These are phyloP conservation scores for Botia kubotai DNA, from an alignment of 2,797 vertebrate genomes.

Conservation along the genomic window DNA sequence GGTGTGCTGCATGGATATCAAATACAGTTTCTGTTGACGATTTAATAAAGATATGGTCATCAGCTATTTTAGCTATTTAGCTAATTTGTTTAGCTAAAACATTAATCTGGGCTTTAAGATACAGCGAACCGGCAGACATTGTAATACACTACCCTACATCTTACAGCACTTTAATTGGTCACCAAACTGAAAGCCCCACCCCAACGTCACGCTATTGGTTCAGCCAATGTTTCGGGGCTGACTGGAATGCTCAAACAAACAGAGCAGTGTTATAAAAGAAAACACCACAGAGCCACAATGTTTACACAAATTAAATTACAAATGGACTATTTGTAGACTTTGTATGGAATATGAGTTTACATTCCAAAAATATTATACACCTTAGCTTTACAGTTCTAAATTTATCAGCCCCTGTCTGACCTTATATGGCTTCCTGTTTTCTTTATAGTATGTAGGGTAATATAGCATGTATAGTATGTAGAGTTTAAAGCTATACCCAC, in stretches of 20 bases:
- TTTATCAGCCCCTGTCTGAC: not conserved
- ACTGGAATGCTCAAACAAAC: conserved; percentile 1
- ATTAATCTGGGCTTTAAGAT: not conserved
- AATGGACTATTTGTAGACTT: not conserved
- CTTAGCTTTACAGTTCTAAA: not conserved
- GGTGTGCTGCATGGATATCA: not conserved
- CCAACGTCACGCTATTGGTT: not conserved
- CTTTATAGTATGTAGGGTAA: conserved; percentile 21
- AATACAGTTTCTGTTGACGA: not conserved
- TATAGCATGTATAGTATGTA: not conserved
- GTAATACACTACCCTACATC: too few species aligned
- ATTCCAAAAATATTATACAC: not conserved
- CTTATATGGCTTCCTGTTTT: conserved; percentile 5
- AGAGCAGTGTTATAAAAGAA: not conserved
- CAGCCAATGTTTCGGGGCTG: not conserved
- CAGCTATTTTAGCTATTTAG: too few species aligned
- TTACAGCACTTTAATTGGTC: too few species aligned
- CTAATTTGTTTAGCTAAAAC: not conserved
- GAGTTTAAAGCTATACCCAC: not conserved
- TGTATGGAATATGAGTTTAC: not conserved
- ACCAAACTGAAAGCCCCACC: not conserved
- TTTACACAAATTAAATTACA: conserved; percentile 6
- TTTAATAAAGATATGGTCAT: not conserved
- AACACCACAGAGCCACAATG: not conserved
- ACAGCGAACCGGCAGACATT: not conserved